phyloP scores from a whole-genome alignment of 2,797 vertebrate genomes.

The Prionace glauca region DNA sequence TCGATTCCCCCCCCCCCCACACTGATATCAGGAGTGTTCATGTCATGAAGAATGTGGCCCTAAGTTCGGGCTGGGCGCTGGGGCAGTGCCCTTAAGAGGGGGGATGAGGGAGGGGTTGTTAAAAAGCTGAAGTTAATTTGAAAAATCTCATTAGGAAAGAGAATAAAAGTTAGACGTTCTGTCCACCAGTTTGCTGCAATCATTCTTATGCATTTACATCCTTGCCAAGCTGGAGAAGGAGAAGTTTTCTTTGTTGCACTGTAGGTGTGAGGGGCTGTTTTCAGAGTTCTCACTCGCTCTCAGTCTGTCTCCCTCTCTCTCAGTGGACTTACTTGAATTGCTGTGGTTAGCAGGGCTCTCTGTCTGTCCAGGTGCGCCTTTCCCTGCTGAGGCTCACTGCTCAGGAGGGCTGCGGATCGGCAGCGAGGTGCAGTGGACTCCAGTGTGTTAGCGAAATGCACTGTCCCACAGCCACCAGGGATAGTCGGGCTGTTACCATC shows the following conservation, averaged over 20 bases:
- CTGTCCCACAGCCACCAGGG: not conserved
- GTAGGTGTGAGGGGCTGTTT: not conserved
- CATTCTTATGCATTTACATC: not conserved
- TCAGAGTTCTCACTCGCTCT: not conserved
- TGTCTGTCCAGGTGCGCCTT: not conserved
- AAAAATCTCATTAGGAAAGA: not conserved
- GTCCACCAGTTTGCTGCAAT: not conserved
- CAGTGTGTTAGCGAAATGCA: not conserved
- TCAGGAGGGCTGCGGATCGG: not conserved
- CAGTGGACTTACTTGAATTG: not conserved
- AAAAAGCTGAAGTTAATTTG: not conserved
- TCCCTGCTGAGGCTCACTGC: not conserved
- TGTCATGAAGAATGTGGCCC: not conserved
- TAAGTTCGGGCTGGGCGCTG: not conserved
- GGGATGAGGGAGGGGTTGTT: not conserved
- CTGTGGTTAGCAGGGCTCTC: not conserved
- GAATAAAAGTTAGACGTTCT: not conserved
- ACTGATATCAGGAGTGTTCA: too few species aligned
- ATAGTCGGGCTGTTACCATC: not conserved
- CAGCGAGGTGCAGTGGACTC: not conserved
- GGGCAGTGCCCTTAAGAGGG: slow-evolving; percentile 15
- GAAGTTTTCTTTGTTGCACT: not conserved
- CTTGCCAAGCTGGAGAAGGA: not conserved
- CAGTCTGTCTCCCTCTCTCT: not conserved
- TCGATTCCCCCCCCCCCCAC: not conserved